These are phyloP conservation scores for Galago senegalensis DNA, from an alignment of 2,797 vertebrate species.

Conservation along the genomic window DNA sequence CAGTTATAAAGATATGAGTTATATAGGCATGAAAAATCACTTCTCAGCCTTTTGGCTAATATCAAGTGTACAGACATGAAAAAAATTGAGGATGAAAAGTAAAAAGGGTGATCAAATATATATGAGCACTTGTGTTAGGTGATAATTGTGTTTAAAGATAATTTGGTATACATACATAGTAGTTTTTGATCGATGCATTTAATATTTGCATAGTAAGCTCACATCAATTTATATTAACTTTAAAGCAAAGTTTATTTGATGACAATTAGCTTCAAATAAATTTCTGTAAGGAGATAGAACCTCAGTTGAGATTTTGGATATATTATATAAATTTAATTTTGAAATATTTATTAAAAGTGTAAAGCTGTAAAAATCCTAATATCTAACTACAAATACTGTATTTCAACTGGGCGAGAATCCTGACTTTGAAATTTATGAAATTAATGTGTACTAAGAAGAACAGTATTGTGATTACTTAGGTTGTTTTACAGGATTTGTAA, in stretches of 20 bases:
- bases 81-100: slow-evolving; percentile 40
- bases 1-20: background rate
- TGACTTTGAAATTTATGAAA: slow-evolving; percentile 15
- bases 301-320: slow-evolving; percentile 78
- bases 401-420: slow-evolving; percentile 57
- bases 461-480: slow-evolving; percentile 26
- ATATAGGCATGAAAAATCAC: slow-evolving; percentile 42
- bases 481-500: slow-evolving; percentile 37
- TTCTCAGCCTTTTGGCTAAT: too few species aligned
- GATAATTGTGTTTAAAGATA: background rate
- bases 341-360: slow-evolving; percentile 77
- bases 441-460: background rate
- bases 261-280: slow-evolving; percentile 67
- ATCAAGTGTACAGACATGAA: background rate
- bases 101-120: background rate
- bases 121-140: slow-evolving; percentile 25
- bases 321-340: slow-evolving; percentile 73
- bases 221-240: slow-evolving; percentile 53
- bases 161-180: slow-evolving; percentile 52
- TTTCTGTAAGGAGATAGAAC: slow-evolving; percentile 73
- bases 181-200: slow-evolving; percentile 77
- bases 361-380: slow-evolving; percentile 46
- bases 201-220: slow-evolving; percentile 76
- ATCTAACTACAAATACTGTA: slow-evolving; percentile 58
- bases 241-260: slow-evolving; percentile 70